These are phyloP conservation scores for Coelinius sp. DNA, from an alignment of 2,888 invertebrate species.

Conservation along the genomic window DNA sequence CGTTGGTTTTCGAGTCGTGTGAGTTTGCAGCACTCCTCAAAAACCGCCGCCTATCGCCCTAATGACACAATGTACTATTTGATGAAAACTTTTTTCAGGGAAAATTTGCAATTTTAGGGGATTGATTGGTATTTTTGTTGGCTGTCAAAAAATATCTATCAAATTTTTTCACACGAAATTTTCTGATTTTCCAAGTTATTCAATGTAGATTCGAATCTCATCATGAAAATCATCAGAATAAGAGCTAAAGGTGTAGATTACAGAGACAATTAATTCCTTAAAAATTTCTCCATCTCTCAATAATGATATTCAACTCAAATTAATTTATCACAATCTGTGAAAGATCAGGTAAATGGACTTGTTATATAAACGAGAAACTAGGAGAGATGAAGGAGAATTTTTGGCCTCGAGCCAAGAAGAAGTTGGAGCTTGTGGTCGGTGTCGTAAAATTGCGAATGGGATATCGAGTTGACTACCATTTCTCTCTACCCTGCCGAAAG, in stretches of 20 bases:
- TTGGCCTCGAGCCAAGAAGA: not conserved
- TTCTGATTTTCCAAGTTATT: too few species aligned
- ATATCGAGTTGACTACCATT: constrained; percentile 8
- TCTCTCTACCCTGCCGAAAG: not conserved
- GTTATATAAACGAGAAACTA: constrained; percentile 7
- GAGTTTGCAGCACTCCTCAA: too few species aligned
- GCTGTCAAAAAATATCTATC: too few species aligned
- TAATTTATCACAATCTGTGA: constrained; percentile 24
- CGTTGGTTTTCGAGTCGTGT: too few species aligned
- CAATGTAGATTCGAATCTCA: too few species aligned
- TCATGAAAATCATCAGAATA: too few species aligned
- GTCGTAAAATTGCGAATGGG: constrained; percentile 14
- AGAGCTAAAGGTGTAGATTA: not conserved
- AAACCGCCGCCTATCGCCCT: too few species aligned
- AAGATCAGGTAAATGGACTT: constrained; percentile 17
- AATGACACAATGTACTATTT: too few species aligned
- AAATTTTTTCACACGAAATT: too few species aligned
- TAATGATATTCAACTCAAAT: not conserved
- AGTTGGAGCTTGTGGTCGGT: constrained; percentile 13
- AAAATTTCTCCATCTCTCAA: not conserved
- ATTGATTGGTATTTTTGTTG: too few species aligned
- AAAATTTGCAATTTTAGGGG: too few species aligned
- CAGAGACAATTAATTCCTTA: not conserved
- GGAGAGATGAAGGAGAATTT: not conserved
- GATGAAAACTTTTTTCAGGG: too few species aligned